phyloP scores from a whole-genome alignment of 2,888 invertebrate species.

The Andrena camellia region DNA sequence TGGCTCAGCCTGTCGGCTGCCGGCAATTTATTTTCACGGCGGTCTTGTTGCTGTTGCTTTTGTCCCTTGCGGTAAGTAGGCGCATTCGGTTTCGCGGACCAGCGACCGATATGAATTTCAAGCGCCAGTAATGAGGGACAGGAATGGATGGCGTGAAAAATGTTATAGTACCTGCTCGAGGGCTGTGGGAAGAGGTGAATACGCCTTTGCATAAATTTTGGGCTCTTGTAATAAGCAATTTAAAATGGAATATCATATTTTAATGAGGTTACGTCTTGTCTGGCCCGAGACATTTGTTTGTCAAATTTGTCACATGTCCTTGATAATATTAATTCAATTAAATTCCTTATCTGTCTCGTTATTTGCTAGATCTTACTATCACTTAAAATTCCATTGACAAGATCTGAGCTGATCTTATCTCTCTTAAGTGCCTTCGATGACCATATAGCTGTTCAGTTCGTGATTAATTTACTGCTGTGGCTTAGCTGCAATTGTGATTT shows the following conservation, averaged over 20 bases:
- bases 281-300: conserved; percentile 12
- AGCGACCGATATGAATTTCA: background rate
- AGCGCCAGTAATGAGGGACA: background rate
- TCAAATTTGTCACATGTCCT: conserved; percentile 8
- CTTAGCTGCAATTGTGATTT: background rate
- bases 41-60: background rate
- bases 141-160: background rate
- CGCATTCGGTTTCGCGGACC: background rate
- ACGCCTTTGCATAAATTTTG: background rate
- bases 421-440: conserved; percentile 22
- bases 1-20: background rate
- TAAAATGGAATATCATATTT: conserved; percentile 6
- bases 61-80: background rate
- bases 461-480: background rate
- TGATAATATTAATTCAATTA: conserved; percentile 42
- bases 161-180: background rate
- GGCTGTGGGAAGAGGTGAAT: background rate
- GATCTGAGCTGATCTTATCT: conserved; percentile 36
- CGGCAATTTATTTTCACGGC: conserved; percentile 6
- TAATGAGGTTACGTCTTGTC: conserved; percentile 18
- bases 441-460: background rate
- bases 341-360: conserved; percentile 44
- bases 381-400: conserved; percentile 41
- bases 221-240: background rate
- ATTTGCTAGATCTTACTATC: conserved; percentile 27